Evolutionary conservation across 2,888 invertebrate genomes (phyloP), one percentile per base, ranked within the genome.

Genomic region (Pogonocherus hispidulus): DNA sequence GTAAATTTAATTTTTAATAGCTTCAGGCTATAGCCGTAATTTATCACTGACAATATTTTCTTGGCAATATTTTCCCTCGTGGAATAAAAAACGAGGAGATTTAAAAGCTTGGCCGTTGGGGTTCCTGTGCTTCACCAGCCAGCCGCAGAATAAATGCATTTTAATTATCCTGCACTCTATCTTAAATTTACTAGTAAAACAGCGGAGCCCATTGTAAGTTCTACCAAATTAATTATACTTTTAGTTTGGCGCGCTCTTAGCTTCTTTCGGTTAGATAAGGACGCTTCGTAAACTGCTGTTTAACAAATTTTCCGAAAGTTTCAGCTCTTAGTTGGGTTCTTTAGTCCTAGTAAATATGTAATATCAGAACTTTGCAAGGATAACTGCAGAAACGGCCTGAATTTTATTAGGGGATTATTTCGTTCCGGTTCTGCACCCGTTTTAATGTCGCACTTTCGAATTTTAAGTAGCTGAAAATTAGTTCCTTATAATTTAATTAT

Each of bases 161-260:
- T 52, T 52, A 52, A 52, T 52, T 52, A 52, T 52, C 52, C 52
- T 16, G 52, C 11, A 23, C 57, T 44, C 23, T 23, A 44, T 44
- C 57, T 41, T 16, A 57, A 57, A 57, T 57, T 57, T 52, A 52
- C 57, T 57, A 16, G 23, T 16, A 20, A 44, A 44, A 44, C 57
- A 44, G 14, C 23, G 16, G 35, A 19, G 22, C 23, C 16, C 23
- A 16, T 41, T 23, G 57, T 27, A 57, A 57, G 22, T 23, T 57
- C 44, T 23, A 57, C 22, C 46, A 44, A 57, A 57, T 57, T 57
- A 57, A 57, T 57, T 57, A 44, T 41, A 44, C 57, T 57, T 44
- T 57, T 57, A 57, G 57, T 57, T 57, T 22, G 22, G 44, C 14
- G 44, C 18, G 35, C 55, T 55, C 37, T 37, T 20, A 37, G 35